Percentiles rank a stretch among this genome's conserved stretches.
Conservation (phyloP, 2,113 vertebrate species). For the Pithys albifrons region DNA sequence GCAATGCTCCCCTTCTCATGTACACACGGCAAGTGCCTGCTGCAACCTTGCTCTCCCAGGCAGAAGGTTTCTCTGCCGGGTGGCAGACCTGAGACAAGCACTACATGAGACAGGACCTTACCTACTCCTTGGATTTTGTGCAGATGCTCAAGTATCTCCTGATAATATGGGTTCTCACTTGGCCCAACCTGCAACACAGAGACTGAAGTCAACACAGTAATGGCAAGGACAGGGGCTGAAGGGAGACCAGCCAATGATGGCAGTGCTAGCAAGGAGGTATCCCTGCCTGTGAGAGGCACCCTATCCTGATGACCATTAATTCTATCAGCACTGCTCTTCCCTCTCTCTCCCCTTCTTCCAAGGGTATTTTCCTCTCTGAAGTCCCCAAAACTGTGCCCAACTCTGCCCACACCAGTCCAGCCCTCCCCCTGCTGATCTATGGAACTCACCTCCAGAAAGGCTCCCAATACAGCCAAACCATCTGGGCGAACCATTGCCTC, state of each 20-base stretch:
- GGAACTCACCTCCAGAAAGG: constrained; percentile 73
- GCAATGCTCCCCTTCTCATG: not conserved
- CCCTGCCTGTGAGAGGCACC: accelerated
- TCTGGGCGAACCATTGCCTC: constrained; percentile 61
- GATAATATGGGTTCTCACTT: constrained; percentile 71
- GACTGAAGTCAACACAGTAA: not conserved
- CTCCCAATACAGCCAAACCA: constrained; percentile 77
- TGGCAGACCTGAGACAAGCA: not conserved
- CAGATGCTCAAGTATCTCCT: constrained; percentile 69
- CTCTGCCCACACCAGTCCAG: not conserved
- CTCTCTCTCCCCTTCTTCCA: not conserved
- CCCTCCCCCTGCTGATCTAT: accelerated
- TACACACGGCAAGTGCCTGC: accelerated
- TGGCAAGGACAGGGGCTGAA: not conserved
- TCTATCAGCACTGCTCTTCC: not conserved
- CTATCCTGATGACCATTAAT: not conserved
- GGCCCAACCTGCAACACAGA: constrained; percentile 72
- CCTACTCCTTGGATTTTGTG: constrained; percentile 58
- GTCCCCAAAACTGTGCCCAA: not conserved
- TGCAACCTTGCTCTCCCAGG: not conserved
- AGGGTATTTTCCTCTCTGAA: not conserved
- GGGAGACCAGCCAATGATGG: accelerated
- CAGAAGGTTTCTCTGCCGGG: not conserved
- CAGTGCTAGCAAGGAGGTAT: not conserved
- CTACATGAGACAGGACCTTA: constrained; percentile 9